phyloP scores from a whole-genome alignment of 2,888 invertebrate species.

The Drosophila austrosaltans region DNA sequence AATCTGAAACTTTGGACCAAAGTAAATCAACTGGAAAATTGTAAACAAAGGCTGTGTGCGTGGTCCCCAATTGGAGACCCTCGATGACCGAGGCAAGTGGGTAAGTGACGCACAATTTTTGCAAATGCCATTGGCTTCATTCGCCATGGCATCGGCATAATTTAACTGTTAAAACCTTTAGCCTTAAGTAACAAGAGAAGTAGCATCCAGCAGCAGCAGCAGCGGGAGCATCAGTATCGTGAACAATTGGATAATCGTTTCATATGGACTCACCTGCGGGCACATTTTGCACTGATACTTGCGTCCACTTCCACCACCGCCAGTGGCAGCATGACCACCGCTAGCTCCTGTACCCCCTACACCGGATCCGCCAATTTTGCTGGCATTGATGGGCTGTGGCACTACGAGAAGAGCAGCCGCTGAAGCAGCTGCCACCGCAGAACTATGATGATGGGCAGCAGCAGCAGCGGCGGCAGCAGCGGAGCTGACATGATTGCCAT shows the following conservation, averaged over 20 bases:
- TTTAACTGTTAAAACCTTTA: conserved; percentile 46
- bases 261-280: conserved; percentile 91
- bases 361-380: conserved; percentile 84
- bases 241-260: conserved; percentile 26
- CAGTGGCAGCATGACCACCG: conserved; percentile 53
- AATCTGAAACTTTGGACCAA: conserved; percentile 67
- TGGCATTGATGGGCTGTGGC: conserved; percentile 92
- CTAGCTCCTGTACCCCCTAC: conserved; percentile 79
- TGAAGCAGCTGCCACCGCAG: conserved; percentile 85
- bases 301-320: conserved; percentile 83
- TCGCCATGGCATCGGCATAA: conserved; percentile 40
- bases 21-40: conserved; percentile 75
- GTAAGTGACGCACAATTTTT: conserved; percentile 46
- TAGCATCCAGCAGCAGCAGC: conserved; percentile 28
- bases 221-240: conserved; percentile 8
- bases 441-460: conserved; percentile 83
- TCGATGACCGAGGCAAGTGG: conserved; percentile 37
- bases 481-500: conserved; percentile 83
- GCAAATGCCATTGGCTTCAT: conserved; percentile 42
- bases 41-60: conserved; percentile 65
- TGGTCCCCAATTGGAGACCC: conserved; percentile 19
- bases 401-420: conserved; percentile 90
- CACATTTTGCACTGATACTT: conserved; percentile 99
- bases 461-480: conserved; percentile 70
- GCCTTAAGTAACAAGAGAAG: conserved; percentile 47